Conservation (phyloP, 1,140 invertebrate genomes). For the Brachionus koreanus region DNA sequence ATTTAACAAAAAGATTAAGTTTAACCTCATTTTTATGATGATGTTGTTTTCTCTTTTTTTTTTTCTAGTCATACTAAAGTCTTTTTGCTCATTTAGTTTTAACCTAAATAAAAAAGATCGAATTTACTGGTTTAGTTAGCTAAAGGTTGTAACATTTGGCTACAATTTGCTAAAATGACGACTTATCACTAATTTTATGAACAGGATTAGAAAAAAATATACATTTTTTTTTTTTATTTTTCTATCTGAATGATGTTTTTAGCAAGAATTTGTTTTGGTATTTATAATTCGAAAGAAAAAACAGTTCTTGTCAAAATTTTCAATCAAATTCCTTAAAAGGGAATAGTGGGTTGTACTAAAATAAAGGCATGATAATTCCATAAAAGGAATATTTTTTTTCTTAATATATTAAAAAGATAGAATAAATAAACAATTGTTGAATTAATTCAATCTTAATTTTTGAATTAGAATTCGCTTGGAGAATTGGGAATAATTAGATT, state of each 20-base stretch:
- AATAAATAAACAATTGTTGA: neutral
- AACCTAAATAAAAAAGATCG: neutral
- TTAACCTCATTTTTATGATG: constrained; percentile 6
- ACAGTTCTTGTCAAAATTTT: neutral
- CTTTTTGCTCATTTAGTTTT: neutral
- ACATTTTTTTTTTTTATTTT: neutral
- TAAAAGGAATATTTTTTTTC: neutral
- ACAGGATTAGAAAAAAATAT: neutral
- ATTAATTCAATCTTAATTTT: constrained; percentile 9
- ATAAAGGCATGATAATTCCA: neutral
- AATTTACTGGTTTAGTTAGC: constrained; percentile 32
- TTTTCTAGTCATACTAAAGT: neutral
- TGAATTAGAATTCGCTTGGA: neutral
- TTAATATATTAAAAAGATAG: neutral
- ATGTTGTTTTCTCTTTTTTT: neutral
- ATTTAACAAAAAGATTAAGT: constrained; percentile 38
- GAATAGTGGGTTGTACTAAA: neutral
- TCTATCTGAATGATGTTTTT: neutral
- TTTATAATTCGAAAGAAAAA: neutral
- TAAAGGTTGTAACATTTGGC: constrained; percentile 33
- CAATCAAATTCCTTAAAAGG: neutral
- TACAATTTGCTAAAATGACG: neutral
- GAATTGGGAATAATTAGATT: neutral
- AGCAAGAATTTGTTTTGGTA: neutral
- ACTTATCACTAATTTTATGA: neutral